Conservation (phyloP, 1,140 invertebrate species). For the Diuraphis noxia region DNA sequence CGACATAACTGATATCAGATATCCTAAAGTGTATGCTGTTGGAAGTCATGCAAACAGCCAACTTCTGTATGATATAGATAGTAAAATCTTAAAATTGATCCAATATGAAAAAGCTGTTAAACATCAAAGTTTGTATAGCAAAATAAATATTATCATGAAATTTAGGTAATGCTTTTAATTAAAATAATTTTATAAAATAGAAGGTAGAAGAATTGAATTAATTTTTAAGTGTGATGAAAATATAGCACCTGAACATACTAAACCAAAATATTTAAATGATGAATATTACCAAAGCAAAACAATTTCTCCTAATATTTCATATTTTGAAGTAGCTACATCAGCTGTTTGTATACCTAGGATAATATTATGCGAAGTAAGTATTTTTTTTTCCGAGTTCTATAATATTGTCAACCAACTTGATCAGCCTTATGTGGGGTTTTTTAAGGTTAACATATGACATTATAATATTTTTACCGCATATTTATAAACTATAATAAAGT, state of each 20-base stretch:
- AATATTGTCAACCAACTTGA: neutral
- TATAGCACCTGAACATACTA: constrained; percentile 15
- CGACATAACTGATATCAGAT: constrained; percentile 7
- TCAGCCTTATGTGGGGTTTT: too few relatives aligned
- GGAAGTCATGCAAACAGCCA: neutral
- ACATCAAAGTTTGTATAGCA: neutral
- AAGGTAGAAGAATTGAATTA: constrained; percentile 17
- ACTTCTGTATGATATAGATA: neutral
- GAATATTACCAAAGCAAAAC: neutral
- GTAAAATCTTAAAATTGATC: neutral
- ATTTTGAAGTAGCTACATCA: constrained; percentile 40
- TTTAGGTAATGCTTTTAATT: neutral
- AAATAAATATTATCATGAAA: neutral
- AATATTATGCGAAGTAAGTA: constrained; percentile 20
- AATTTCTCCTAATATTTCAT: neutral
- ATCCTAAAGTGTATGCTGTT: constrained; percentile 32
- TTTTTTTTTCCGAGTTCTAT: neutral
- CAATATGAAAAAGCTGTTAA: neutral
- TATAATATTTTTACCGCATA: neutral
- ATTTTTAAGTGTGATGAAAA: constrained; percentile 42
- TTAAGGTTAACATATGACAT: too few relatives aligned
- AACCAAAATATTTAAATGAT: neutral
- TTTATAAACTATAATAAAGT: neutral
- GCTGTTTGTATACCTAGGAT: constrained; percentile 31
- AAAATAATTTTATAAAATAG: neutral